A percentile compares a stretch with the other conserved stretches of the same genome.
Evolutionary conservation across 1,140 invertebrate species (phyloP).

Genomic region (Amyelois transitella): DNA sequence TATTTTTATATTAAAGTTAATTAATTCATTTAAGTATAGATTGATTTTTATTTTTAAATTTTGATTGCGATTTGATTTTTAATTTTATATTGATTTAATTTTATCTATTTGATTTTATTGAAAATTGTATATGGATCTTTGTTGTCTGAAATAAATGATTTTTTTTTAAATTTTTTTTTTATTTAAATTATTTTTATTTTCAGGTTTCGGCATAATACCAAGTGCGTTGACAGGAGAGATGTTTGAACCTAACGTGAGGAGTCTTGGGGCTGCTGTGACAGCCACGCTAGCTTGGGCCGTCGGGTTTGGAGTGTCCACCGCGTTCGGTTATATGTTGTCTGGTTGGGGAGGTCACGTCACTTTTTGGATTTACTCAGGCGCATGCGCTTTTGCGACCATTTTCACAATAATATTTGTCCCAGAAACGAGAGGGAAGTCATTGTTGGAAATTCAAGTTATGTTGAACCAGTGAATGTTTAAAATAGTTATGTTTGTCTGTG

Average conservation of each 20-base stretch:
- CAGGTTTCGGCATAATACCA: slow-evolving; percentile 38
- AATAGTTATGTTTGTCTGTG: no score
- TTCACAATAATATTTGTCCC: slow-evolving; percentile 75
- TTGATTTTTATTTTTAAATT: no score
- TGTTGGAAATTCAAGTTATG: slow-evolving; percentile 83
- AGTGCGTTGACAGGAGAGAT: slow-evolving; percentile 30
- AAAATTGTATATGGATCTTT: no score
- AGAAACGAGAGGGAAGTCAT: slow-evolving; percentile 85
- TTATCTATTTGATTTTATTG: no score
- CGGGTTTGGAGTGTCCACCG: slow-evolving; percentile 22
- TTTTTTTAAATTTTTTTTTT: neutral
- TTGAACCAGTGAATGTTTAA: slow-evolving; percentile 41
- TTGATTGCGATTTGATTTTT: no score
- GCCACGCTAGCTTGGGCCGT: slow-evolving; percentile 15
- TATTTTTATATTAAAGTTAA: no score
- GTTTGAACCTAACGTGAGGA: slow-evolving; percentile 30
- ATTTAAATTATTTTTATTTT: slow-evolving; percentile 9
- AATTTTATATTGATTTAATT: no score
- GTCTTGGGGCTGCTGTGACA: slow-evolving; percentile 20
- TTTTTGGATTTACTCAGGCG: slow-evolving; percentile 23
- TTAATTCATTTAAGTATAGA: no score
- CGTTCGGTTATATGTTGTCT: slow-evolving; percentile 17
- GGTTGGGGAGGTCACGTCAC: slow-evolving; percentile 12
- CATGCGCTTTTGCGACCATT: neutral
- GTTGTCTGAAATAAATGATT: no score